Evolutionary conservation across 2,888 invertebrate species (phyloP), one percentile per base, ranked within the genome.

Genomic region (Nephrotoma flavescens): DNA sequence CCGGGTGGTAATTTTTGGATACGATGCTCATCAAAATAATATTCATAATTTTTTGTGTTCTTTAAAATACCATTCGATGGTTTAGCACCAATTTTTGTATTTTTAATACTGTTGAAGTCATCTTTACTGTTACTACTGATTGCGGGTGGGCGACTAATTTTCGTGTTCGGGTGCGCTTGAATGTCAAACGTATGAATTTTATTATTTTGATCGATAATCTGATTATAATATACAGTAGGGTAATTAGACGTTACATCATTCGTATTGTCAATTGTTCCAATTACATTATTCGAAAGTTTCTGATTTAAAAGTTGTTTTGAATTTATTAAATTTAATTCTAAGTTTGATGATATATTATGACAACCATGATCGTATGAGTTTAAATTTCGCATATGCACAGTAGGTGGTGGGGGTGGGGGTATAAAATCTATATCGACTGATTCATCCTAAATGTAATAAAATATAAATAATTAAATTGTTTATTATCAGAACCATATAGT

Each of bases 371-470:
- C 71, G 11, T 9, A 71, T 9, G 71, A 31, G 9, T 7, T 31
- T 31, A 71, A 31, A 52, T 86, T 52, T 15, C 41, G 42, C 41
- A 52, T 15, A 42, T 57, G 57, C 41, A 91, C 90, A 31, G 19
- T 71, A 86, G 91, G 91, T 12, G 92, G 91, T 87, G 91, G 91
- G 88, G 91, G 90, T 85, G 91, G 91, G 88, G 91, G 92, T 89
- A 91, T 91, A 57, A 88, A 88, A 87, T 91, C 92, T 87, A 90
- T 90, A 89, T 91, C 91, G 88, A 90, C 90, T 41, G 57, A 42
- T 41, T 86, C 52, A 42, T 86, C 19, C 52, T 86, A 41, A 6
- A 15, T 42, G 42, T 12, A 41, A 11, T 47, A 47, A 86, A 41
- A 47, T 41, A 11, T 52, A 86, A 31, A 47, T 47, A 41, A 83